Evolutionary conservation across 2,888 invertebrate genomes (phyloP), one percentile per base, ranked within the genome.

Genomic region (Hyposoter dolosus): DNA sequence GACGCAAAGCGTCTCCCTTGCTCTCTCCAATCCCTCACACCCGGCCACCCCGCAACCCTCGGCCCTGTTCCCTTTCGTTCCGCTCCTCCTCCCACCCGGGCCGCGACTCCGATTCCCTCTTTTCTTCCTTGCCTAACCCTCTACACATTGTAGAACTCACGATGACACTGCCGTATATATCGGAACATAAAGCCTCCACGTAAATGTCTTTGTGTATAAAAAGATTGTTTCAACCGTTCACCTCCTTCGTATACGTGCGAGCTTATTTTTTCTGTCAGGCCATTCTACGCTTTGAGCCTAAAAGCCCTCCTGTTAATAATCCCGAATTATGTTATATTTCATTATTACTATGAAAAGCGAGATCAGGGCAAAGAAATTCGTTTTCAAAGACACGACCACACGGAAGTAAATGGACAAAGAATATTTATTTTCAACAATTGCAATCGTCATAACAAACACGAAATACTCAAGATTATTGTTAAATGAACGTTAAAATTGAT

Each of bases 1-100:
- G 81, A 76, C 80, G 43, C 53, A 9, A 40, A 35, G 43, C 45
- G 56, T 74, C 74, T 71, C 79, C 1, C 60, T 71, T 23, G 45
- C 56, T 45, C 69, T 78, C 50, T 78, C 82, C 23, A 71, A 65
- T 53, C 84, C 83, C 23, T 75, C 84, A 83, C 80, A 77, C 80
- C 77, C 76, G 86, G 84, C 84, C 85, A 69, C 83, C 84, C 50
- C 65, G 40, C 68, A 60, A 80, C 84, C 80, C 43, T 80, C 77
- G 23, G 35, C 28, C 68, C 60, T 28, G 28, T 60, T 60, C 35
- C 19, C 68, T 23, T 43, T 66, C 9, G 1, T 17, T 82, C 71
- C 71, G 63, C 65, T 79, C 85, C 86, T 28, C 19, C n/a, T 23
- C 43, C 28, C 83, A 65, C 83, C 56, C 53, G n/a, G 28, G 28